Percentiles rank a stretch among this genome's conserved stretches.
These are phyloP conservation scores for Aleiodes alternator DNA, from an alignment of 2,888 invertebrate species.

Conservation along the genomic window DNA sequence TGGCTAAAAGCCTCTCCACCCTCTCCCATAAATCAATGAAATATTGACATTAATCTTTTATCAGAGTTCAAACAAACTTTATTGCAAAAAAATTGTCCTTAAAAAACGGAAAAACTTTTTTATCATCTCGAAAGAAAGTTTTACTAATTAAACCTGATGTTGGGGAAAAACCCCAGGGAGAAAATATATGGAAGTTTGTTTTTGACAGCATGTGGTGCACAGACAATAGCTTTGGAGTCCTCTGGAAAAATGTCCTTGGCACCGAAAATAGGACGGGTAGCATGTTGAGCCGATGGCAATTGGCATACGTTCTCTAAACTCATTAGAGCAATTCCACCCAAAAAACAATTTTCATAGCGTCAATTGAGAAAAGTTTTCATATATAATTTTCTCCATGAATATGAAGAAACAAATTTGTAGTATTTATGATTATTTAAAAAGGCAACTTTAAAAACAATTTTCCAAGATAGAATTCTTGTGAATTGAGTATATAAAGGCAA, in stretches of 20 bases:
- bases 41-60: not conserved
- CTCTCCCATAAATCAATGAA: not conserved
- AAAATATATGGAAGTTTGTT: slow-evolving; percentile 5
- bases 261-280: slow-evolving; percentile 58
- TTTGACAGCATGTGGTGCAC: slow-evolving; percentile 27
- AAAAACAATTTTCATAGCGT: slow-evolving; percentile 50
- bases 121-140: not conserved
- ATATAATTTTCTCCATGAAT: not conserved
- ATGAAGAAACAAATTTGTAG: not conserved
- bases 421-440: not conserved
- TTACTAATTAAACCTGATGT: not conserved
- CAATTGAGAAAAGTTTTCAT: not conserved
- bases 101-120: not conserved
- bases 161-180: not conserved
- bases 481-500: slow-evolving; percentile 19
- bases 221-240: slow-evolving; percentile 20
- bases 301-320: slow-evolving; percentile 60
- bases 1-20: not conserved
- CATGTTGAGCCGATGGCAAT: slow-evolving; percentile 41
- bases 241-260: slow-evolving; percentile 43
- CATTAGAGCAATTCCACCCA: slow-evolving; percentile 59
- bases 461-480: slow-evolving; percentile 7
- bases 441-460: not conserved
- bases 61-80: not conserved
- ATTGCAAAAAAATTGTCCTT: not conserved